phyloP scores from a whole-genome alignment of 2,797 vertebrate species.

The Catostomus latipinnis region DNA sequence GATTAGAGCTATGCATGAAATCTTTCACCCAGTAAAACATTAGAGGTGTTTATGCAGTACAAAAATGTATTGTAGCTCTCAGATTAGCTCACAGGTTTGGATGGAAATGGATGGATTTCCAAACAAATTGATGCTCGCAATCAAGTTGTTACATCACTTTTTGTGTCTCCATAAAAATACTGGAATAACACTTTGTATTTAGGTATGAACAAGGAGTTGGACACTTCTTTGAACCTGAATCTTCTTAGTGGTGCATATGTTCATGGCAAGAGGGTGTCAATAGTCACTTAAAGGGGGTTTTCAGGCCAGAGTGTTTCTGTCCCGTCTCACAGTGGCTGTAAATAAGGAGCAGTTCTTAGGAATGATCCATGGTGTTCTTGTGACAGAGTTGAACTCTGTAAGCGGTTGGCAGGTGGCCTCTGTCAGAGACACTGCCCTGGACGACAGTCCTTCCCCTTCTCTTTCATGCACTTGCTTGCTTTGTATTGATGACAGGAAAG shows the following conservation, averaged over 20 bases:
- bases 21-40: background rate
- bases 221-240: background rate
- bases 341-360: slow-evolving; percentile 27
- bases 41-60: too few species aligned
- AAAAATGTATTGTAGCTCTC: background rate
- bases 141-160: background rate
- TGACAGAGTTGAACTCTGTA: slow-evolving; percentile 35
- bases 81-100: too few species aligned
- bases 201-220: background rate
- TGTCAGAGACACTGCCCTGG: slow-evolving; percentile 51
- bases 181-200: background rate
- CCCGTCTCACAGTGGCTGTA: background rate
- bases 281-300: background rate
- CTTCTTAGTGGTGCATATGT: background rate
- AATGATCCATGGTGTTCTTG: slow-evolving; percentile 45
- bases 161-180: background rate
- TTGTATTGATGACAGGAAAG: slow-evolving; percentile 18
- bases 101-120: too few species aligned
- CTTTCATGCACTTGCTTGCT: slow-evolving; percentile 34
- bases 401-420: slow-evolving; percentile 66
- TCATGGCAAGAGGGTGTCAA: background rate
- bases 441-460: slow-evolving; percentile 53
- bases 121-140: too few species aligned
- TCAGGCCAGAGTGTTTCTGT: slow-evolving; percentile 16
- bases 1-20: background rate